phyloP scores from a whole-genome alignment of 2,113 vertebrate genomes.

The Holacanthus passer region DNA sequence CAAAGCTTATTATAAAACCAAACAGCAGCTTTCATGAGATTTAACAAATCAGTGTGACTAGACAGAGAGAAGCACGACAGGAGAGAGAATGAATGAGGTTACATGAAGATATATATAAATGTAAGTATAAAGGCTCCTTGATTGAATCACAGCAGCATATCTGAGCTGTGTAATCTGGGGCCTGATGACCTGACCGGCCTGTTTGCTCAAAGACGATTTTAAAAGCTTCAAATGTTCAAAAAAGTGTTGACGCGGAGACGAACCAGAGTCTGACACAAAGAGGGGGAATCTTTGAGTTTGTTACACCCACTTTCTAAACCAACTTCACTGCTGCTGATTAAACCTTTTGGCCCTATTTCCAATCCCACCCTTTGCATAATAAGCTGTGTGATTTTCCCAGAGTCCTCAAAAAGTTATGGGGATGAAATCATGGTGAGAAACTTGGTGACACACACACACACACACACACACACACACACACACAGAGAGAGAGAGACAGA shows the following conservation, averaged over 20 bases:
- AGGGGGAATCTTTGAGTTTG: constrained; percentile 25
- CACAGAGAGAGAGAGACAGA: no score
- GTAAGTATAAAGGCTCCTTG: constrained; percentile 5
- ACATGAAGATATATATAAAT: neutral
- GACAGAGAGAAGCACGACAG: neutral
- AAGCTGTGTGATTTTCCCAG: constrained; percentile 5
- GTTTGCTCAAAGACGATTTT: constrained; percentile 37
- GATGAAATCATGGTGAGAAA: constrained; percentile 49
- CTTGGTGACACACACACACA: constrained; percentile 49
- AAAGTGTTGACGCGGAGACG: neutral
- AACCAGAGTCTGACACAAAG: constrained; percentile 11
- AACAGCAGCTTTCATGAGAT: constrained; percentile 10
- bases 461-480: constrained; percentile 50
- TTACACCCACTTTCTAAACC: constrained; percentile 22
- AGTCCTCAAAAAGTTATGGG: constrained; percentile 37
- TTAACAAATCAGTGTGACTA: neutral
- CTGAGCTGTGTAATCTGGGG: constrained; percentile 20
- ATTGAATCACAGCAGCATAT: constrained; percentile 46
- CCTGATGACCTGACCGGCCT: constrained; percentile 24
- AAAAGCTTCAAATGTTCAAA: constrained; percentile 21
- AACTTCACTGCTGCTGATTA: constrained; percentile 21
- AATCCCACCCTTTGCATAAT: constrained; percentile 16
- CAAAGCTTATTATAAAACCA: constrained; percentile 17
- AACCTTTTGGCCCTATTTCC: neutral
- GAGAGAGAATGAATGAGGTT: neutral